Base-by-base conservation (phyloP, 2,888 invertebrate genomes). In the Hedya salicella region DNA sequence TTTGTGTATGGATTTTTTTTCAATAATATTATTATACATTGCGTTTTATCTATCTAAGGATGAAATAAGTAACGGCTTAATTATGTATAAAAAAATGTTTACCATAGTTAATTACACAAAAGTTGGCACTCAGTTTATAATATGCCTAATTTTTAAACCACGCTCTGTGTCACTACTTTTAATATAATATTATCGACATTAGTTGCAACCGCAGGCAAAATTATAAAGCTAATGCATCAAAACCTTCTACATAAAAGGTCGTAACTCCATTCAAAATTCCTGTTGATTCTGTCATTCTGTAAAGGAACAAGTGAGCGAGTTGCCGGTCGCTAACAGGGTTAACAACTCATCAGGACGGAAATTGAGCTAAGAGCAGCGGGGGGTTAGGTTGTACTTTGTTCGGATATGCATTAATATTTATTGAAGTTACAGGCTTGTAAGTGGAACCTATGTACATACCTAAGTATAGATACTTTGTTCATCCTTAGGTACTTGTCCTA, bases 301-400 rank as follows among this genome's bases (percentile, higher is more conserved):
- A 19, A 39, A 44, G 48, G 19, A 13, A 46, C n/a, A n/a, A n/a
- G 0, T 2, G 25, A 6, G 0, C 44, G 36, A 30, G 54, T 64
- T 67, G 65, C 25, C 42, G 67, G 48, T 68, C 67, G 67, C 69
- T 81, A 80, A 81, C 71, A 69, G 72, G 67, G 76, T 80, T 81
- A 81, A 69, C 67, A 78, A 76, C 78, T 78, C 79, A 81, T 81
- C 78, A 76, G 72, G 16, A 67, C 66, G 76, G 73, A 76, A 77
- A 75, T 77, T 73, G 72, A 65, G 69, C 63, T 49, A 50, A 49
- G 70, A 52, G 62, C 57, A 50, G 42, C 25, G 69, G 57, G 52
- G 62, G 30, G 62, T 67, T 59, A 65, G 60, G 66, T 54, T 67
- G 61, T 17, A 62, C 57, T 64, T 67, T 57, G 59, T 68, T 62